These are phyloP conservation scores for Poeciliopsis turrubarensis DNA, from an alignment of 2,113 vertebrate species.

Conservation along the genomic window DNA sequence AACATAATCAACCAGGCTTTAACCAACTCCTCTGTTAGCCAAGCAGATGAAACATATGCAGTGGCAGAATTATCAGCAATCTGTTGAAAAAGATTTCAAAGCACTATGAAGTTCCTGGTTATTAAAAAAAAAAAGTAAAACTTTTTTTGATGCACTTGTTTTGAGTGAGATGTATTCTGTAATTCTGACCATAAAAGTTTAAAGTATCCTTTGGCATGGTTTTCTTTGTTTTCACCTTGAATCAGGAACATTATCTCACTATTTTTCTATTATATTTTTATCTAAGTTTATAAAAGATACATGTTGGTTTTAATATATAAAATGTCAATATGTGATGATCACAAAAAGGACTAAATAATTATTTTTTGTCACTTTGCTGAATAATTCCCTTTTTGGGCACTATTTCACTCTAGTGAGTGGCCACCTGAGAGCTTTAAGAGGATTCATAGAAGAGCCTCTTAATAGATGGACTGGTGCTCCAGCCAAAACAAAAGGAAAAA, in stretches of 20 bases:
- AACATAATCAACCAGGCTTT: not conserved
- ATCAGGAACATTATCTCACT: no score
- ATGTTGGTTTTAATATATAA: not conserved
- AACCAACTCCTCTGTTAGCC: not conserved
- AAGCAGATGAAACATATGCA: slow-evolving; percentile 3
- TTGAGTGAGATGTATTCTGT: no score
- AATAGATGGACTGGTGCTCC: not conserved
- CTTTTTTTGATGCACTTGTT: no score
- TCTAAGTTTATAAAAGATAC: not conserved
- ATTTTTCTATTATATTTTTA: not conserved
- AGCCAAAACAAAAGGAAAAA: not conserved
- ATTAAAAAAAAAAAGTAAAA: no score
- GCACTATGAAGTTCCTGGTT: not conserved
- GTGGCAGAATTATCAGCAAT: not conserved
- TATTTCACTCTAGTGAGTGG: not conserved
- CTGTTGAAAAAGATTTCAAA: not conserved
- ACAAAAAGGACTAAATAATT: not conserved
- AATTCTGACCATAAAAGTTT: no score
- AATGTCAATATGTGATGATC: not conserved
- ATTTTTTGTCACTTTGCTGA: no score
- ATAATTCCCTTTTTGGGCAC: not conserved
- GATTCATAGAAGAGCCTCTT: not conserved
- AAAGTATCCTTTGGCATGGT: no score
- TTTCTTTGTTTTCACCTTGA: no score
- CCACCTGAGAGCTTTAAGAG: not conserved